Conservation (phyloP, 2,113 vertebrate genomes). For the Bettongia penicillata region DNA sequence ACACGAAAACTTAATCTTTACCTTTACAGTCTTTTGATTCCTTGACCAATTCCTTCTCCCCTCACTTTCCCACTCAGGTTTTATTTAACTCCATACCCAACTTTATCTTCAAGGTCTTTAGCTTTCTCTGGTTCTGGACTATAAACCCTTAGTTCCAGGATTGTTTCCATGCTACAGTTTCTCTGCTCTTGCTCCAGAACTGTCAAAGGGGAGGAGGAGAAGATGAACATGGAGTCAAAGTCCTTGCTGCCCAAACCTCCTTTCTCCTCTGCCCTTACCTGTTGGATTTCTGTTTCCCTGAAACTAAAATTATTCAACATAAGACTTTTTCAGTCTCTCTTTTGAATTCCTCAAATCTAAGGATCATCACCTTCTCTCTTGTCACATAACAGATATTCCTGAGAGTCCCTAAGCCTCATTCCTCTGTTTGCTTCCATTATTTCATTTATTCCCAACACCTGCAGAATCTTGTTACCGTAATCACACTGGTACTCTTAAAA, state of each 20-base stretch:
- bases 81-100: not conserved
- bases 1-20: not conserved
- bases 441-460: not conserved
- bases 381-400: no score
- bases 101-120: not conserved
- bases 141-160: not conserved
- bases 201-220: no score
- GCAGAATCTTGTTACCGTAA: not conserved
- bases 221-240: no score
- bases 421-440: not conserved
- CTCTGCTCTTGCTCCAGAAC: not conserved
- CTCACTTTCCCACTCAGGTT: not conserved
- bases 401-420: no score
- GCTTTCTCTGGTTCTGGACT: not conserved
- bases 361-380: no score
- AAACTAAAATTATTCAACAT: no score
- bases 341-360: no score
- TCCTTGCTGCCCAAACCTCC: no score
- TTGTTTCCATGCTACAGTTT: not conserved
- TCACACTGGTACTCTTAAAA: not conserved
- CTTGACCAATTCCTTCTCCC: not conserved
- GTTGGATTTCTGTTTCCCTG: no score
- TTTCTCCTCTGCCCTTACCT: no score
- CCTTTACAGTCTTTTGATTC: not conserved
- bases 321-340: no score